Percentiles rank a stretch among this genome's conserved stretches.
These are phyloP conservation scores for Pecten maximus DNA, from an alignment of 2,888 invertebrate genomes.

Conservation along the genomic window DNA sequence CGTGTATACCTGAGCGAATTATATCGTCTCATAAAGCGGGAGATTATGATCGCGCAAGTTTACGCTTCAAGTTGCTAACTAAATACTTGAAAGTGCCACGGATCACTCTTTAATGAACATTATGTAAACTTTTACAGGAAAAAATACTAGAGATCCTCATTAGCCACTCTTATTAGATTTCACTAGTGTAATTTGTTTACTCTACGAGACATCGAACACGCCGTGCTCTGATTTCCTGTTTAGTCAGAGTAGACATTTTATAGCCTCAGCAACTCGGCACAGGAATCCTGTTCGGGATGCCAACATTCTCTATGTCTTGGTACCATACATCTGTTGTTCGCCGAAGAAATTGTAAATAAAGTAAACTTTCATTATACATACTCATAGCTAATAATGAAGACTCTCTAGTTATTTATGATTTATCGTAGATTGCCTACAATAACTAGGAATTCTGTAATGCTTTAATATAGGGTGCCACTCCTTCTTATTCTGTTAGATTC, in stretches of 20 bases:
- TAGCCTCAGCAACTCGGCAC: neutral
- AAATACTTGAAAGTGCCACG: constrained; percentile 33
- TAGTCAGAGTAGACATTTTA: constrained; percentile 15
- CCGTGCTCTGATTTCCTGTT: constrained; percentile 11
- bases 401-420: no score
- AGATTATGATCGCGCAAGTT: constrained; percentile 22
- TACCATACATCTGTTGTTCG: neutral
- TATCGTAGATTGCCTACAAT: no score
- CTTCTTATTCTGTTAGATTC: no score
- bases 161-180: constrained; percentile 2
- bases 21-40: neutral
- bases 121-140: constrained; percentile 31
- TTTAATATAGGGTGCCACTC: no score
- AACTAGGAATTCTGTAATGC: no score
- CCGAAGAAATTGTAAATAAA: neutral
- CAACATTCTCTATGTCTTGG: neutral
- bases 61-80: neutral
- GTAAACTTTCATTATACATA: neutral
- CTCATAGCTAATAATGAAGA: neutral
- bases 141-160: neutral
- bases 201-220: neutral
- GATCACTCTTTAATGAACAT: constrained; percentile 24
- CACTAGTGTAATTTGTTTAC: neutral
- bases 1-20: neutral
- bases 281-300: neutral